A percentile compares a stretch with the other conserved stretches of the same genome.
Evolutionary conservation across 2,113 vertebrate species (phyloP).

Genomic region (Edolisoma coerulescens): DNA sequence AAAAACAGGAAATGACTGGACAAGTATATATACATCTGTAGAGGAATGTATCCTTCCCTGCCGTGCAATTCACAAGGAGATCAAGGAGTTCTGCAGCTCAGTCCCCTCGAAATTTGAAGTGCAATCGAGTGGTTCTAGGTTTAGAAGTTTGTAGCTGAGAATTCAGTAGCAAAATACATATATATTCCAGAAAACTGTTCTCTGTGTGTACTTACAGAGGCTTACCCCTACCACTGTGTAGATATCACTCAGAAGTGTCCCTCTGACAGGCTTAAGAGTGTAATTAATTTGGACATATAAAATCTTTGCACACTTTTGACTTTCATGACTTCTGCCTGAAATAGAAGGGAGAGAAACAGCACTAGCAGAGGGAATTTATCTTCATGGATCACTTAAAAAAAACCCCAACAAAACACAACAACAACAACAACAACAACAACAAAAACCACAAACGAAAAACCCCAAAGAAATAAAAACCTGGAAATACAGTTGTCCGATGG

Average conservation of each 20-base stretch:
- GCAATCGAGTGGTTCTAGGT: background rate
- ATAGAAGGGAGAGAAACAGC: background rate
- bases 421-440: background rate
- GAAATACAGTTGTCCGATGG: background rate
- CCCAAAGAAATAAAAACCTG: accelerated
- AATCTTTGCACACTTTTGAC: background rate
- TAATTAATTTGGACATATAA: background rate
- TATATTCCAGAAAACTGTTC: background rate
- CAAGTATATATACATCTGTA: background rate
- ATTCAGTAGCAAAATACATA: background rate
- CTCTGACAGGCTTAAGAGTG: background rate
- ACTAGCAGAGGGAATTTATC: background rate
- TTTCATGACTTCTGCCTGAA: background rate
- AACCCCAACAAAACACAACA: accelerated
- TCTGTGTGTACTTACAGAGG: background rate
- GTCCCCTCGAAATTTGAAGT: background rate
- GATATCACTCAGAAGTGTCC: background rate
- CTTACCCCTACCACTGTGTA: background rate
- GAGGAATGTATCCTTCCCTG: background rate
- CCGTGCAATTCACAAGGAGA: background rate
- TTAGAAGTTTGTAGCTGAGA: background rate
- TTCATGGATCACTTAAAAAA: background rate
- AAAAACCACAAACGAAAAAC: background rate
- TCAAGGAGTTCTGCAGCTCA: background rate
- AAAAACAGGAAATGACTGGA: background rate